A percentile compares a stretch with the other conserved stretches of the same genome.
Conservation (phyloP, 1,140 invertebrate genomes). For the Zaprionus capensis region DNA sequence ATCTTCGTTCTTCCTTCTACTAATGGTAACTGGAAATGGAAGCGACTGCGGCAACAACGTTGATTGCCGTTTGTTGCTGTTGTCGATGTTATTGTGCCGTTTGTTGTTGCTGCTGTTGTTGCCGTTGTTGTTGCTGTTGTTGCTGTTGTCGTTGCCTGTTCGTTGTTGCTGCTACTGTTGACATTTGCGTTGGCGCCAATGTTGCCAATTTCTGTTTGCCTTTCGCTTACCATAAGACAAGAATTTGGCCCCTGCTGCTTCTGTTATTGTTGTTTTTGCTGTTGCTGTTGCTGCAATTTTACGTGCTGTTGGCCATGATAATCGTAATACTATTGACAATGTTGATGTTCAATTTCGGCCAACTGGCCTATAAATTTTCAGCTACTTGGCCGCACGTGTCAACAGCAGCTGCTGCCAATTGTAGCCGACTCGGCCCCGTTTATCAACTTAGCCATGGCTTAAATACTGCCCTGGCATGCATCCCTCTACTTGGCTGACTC, state of each 20-base stretch:
- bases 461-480: constrained; percentile 5
- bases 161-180: constrained; percentile 29
- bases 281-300: constrained; percentile 63
- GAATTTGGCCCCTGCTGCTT: constrained; percentile 26
- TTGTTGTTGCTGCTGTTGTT: constrained; percentile 18
- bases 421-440: neutral
- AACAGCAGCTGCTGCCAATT: constrained; percentile 26
- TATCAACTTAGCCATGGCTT: constrained; percentile 25
- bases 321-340: constrained; percentile 55
- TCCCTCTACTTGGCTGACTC: neutral
- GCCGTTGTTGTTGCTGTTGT: constrained; percentile 30
- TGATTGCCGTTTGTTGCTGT: constrained; percentile 59
- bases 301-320: constrained; percentile 75
- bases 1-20: constrained; percentile 49
- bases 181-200: constrained; percentile 59
- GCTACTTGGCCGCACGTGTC: constrained; percentile 49
- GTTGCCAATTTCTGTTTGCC: constrained; percentile 67
- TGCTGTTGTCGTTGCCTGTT: constrained; percentile 32
- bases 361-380: constrained; percentile 60
- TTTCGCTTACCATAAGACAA: constrained; percentile 69
- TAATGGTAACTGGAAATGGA: constrained; percentile 78
- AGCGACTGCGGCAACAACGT: constrained; percentile 59
- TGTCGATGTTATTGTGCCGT: constrained; percentile 35
- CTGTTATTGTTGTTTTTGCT: constrained; percentile 2
- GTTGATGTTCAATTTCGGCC: constrained; percentile 49